Percentiles rank a stretch among this genome's conserved stretches.
Evolutionary conservation across 2,888 invertebrate genomes (phyloP).

Genomic region (Petrolisthes manimaculis): DNA sequence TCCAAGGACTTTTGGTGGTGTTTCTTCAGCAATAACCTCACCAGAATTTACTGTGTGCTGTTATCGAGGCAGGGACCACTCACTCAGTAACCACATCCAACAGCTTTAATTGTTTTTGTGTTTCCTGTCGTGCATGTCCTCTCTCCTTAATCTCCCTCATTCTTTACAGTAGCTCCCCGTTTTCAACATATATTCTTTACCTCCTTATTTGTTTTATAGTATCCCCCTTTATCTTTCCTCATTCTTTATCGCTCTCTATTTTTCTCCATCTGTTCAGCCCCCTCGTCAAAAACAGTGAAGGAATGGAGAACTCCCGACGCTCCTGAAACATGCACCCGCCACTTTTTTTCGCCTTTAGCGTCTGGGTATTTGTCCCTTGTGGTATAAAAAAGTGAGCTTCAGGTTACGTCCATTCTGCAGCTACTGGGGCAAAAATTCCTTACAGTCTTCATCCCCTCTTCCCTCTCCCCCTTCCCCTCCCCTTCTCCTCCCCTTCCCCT

Average conservation of each 20-base stretch:
- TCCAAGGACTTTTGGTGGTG: too few species aligned
- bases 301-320: not conserved
- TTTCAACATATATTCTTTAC: not conserved
- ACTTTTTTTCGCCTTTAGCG: not conserved
- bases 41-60: too few species aligned
- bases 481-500: not conserved
- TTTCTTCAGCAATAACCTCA: too few species aligned
- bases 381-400: constrained; percentile 26
- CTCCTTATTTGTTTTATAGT: not conserved
- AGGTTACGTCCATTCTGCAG: constrained; percentile 36
- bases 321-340: not conserved
- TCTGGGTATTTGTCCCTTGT: constrained; percentile 29
- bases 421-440: constrained; percentile 1
- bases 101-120: too few species aligned
- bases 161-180: not conserved
- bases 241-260: not conserved
- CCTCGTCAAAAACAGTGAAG: not conserved
- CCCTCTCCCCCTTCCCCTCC: not conserved
- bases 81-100: too few species aligned
- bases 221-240: not conserved
- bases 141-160: not conserved
- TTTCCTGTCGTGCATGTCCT: not conserved
- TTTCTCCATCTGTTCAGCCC: not conserved
- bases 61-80: too few species aligned
- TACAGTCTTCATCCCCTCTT: not conserved